Evolutionary conservation across 2,888 invertebrate genomes (phyloP).

Genomic region (Criorhina ranunculi): DNA sequence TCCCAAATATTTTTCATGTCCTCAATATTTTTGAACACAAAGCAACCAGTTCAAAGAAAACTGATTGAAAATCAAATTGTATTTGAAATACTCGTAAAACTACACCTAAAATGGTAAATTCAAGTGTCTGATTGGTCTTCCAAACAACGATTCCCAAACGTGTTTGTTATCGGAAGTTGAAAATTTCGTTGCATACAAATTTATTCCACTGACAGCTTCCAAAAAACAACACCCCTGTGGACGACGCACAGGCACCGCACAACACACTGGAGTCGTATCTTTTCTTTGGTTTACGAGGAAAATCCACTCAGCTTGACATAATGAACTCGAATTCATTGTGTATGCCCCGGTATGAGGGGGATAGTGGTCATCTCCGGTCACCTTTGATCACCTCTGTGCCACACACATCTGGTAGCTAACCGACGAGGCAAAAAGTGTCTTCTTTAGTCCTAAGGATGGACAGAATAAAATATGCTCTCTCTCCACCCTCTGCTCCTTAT

Average conservation of each 20-base stretch:
- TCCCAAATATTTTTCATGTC: too few species aligned
- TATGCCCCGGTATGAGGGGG: background rate
- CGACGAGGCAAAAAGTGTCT: background rate
- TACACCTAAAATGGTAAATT: background rate
- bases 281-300: slow-evolving; percentile 6
- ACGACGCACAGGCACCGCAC: background rate
- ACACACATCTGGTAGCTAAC: slow-evolving; percentile 21
- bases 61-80: background rate
- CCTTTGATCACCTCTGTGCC: slow-evolving; percentile 35
- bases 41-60: background rate
- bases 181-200: slow-evolving; percentile 21
- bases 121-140: background rate
- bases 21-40: too few species aligned
- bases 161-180: background rate
- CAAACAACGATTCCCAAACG: background rate
- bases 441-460: background rate
- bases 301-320: slow-evolving; percentile 43
- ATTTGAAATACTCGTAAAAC: background rate
- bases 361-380: slow-evolving; percentile 33
- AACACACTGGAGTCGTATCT: slow-evolving; percentile 3
- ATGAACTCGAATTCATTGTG: slow-evolving; percentile 49
- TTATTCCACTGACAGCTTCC: slow-evolving; percentile 21
- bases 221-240: background rate
- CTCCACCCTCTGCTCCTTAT: background rate
- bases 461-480: slow-evolving; percentile 20